Evolutionary conservation across 2,888 invertebrate species (phyloP), one percentile per base, ranked within the genome.

Genomic region (Phorcus lineatus): DNA sequence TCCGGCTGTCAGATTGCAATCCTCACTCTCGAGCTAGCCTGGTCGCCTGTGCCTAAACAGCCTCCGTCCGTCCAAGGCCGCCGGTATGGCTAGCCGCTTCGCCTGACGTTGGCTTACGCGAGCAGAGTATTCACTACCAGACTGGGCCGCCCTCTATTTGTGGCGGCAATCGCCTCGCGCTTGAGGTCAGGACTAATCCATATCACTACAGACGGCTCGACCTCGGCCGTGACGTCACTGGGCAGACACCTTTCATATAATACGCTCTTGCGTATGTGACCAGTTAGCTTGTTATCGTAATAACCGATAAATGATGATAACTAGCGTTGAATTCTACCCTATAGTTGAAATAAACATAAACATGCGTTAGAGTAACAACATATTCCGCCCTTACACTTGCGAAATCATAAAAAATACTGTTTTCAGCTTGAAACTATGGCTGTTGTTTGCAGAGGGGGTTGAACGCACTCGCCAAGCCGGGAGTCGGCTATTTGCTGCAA

Each of bases 141-240:
- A 76, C 76, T 31, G 19, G 76, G 47, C 76, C 76, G 53, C 55
- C 53, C 31, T 53, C 67, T 78, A 78, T 78, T 78, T 78, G 67
- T 67, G 78, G 78, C 78, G 78, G 52, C 53, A 53, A 62, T 66
- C 66, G 62, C 78, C 78, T 62, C 53, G 78, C 62, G 78, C 36
- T 62, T 78, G 66, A 66, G 78, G 78, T 78, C 66, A 78, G 67
- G 52, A 66, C 24, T 55, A 79, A 74, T 74, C 67, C 70, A 74
- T 79, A 54, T 36, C 74, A 74, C 55, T 53, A 80, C 84, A 85
- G 85, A 85, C 86, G 87, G 79, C 86, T 81, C 83, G 86, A 84
- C 85, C 84, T 85, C 85, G 84, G 78, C 80, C 55, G 77, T 87
- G 88, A 88, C 87, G 88, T 88, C 88, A 87, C 78, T 80, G 87